Evolutionary conservation across 1,140 invertebrate species (phyloP).

Genomic region (Caenorhabditis inopinata): DNA sequence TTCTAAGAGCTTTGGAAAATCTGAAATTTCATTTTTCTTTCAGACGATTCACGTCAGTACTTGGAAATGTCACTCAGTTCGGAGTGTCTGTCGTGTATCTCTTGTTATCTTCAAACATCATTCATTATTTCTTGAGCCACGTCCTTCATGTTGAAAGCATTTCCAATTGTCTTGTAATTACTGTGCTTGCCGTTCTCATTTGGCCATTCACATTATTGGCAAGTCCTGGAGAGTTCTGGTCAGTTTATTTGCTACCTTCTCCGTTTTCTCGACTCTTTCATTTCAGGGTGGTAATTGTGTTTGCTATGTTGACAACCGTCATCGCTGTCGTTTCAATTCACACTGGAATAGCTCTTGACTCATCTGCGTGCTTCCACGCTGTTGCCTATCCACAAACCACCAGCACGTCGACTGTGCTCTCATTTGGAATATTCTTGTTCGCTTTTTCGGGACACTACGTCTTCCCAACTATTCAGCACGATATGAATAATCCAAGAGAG

Average conservation of each 20-base stretch:
- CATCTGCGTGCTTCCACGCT: conserved; percentile 45
- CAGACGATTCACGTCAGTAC: conserved; percentile 68
- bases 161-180: conserved; percentile 42
- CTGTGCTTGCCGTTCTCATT: conserved; percentile 72
- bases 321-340: conserved; percentile 48
- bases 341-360: conserved; percentile 43
- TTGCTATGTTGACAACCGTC: conserved; percentile 47
- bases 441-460: conserved; percentile 67
- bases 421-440: conserved; percentile 67
- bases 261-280: neutral
- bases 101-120: conserved; percentile 72
- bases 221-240: conserved; percentile 75
- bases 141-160: conserved; percentile 66
- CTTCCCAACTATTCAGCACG: conserved; percentile 68
- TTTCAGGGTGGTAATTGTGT: conserved; percentile 46
- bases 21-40: neutral
- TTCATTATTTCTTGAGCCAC: conserved; percentile 70
- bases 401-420: conserved; percentile 54
- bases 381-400: conserved; percentile 46
- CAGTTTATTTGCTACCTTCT: neutral
- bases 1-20: no score
- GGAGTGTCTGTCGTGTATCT: conserved; percentile 75
- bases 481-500: conserved; percentile 67
- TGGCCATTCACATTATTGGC: conserved; percentile 74
- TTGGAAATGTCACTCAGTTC: conserved; percentile 73